A percentile compares a stretch with the other conserved stretches of the same genome.
Evolutionary conservation across 2,888 invertebrate genomes (phyloP).

Genomic region (Macroteleia sp.): DNA sequence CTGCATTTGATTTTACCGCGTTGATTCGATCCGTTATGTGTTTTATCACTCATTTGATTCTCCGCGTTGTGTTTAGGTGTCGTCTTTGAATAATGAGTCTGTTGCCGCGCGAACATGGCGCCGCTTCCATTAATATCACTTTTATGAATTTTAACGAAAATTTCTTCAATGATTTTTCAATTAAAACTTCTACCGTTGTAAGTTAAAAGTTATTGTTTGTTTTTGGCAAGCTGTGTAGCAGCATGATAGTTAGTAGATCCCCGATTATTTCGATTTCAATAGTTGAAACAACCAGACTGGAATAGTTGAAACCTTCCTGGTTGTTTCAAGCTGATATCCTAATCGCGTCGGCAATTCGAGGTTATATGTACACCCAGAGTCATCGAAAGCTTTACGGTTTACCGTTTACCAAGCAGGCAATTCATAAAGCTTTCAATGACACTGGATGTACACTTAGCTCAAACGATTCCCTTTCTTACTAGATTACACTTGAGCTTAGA

Average conservation of each 20-base stretch:
- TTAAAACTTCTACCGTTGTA: constrained; percentile 11
- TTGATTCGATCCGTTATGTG: background rate
- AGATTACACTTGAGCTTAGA: too few relatives aligned
- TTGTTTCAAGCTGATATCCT: too few relatives aligned
- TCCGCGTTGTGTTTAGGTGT: background rate
- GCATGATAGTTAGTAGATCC: constrained; percentile 15
- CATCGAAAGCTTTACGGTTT: too few relatives aligned
- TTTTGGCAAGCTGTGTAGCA: background rate
- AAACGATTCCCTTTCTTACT: too few relatives aligned
- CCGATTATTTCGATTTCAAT: constrained; percentile 30
- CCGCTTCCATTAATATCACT: background rate
- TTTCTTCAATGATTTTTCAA: constrained; percentile 21
- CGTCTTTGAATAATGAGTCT: background rate
- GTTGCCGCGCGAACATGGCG: constrained; percentile 5
- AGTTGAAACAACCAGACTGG: too few relatives aligned
- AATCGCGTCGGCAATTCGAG: too few relatives aligned
- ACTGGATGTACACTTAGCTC: too few relatives aligned
- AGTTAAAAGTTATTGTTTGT: background rate
- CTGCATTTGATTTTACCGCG: background rate
- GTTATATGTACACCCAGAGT: too few relatives aligned
- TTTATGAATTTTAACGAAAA: constrained; percentile 16
- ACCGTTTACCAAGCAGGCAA: too few relatives aligned
- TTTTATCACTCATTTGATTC: background rate
- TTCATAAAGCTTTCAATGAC: too few relatives aligned
- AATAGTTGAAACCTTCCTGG: too few relatives aligned